Evolutionary conservation across 2,888 invertebrate genomes (phyloP).

Genomic region (Spialia ferax): DNA sequence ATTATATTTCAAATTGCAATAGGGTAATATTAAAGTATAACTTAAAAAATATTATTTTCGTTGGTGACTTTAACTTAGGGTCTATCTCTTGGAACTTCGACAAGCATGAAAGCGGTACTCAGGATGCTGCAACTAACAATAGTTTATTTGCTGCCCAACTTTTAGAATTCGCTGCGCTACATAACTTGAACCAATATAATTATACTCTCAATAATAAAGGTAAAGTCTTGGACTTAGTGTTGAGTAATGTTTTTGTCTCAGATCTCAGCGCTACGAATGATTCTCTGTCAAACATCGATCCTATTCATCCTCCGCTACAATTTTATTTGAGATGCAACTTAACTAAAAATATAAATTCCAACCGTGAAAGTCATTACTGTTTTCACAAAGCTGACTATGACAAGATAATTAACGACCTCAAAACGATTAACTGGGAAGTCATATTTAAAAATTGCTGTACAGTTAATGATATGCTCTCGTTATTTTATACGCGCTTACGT

Average conservation of each 20-base stretch:
- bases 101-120: not conserved
- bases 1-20: slow-evolving; percentile 30
- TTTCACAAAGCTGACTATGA: slow-evolving; percentile 17
- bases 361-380: not conserved
- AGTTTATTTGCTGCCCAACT: not conserved
- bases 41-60: not conserved
- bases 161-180: not conserved
- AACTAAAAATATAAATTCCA: not conserved
- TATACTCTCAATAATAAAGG: slow-evolving; percentile 9
- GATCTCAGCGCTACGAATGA: not conserved
- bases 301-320: slow-evolving; percentile 15
- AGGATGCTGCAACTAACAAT: not conserved
- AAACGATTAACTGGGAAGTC: not conserved
- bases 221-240: slow-evolving; percentile 2
- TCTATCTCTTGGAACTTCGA: slow-evolving; percentile 1
- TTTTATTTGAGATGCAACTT: not conserved
- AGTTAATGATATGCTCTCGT: not conserved
- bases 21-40: not conserved
- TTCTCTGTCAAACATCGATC: not conserved
- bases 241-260: not conserved
- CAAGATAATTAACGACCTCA: not conserved
- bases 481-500: not conserved
- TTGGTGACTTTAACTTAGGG: slow-evolving; percentile 12
- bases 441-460: not conserved
- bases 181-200: slow-evolving; percentile 8